A percentile compares a stretch with the other conserved stretches of the same genome.
phyloP scores from a whole-genome alignment of 1,140 invertebrate genomes.

The Ditylenchus dipsaci region DNA sequence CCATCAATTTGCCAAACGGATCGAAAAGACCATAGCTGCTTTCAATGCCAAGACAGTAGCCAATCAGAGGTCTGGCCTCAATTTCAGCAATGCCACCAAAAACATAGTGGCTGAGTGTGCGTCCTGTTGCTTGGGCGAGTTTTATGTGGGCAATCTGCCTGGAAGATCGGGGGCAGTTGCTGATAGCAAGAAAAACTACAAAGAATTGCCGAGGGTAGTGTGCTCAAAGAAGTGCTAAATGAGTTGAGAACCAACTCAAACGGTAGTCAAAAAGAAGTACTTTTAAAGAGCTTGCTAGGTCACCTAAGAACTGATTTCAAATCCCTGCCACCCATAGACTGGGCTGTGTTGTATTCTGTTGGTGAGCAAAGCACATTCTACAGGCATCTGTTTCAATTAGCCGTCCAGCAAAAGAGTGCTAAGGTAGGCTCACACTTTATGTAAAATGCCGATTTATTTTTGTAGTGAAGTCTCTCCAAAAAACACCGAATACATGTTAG shows the following conservation, averaged over 20 bases:
- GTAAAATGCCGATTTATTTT: too few species aligned
- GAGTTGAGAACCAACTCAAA: background rate
- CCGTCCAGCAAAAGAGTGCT: background rate
- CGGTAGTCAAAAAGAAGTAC: background rate
- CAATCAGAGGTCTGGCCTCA: too few species aligned
- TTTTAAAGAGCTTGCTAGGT: background rate
- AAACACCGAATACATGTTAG: too few species aligned
- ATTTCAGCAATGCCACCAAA: background rate
- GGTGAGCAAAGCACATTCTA: background rate
- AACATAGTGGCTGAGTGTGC: background rate
- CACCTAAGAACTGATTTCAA: background rate
- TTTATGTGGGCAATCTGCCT: conserved; percentile 2
- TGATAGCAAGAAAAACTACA: background rate
- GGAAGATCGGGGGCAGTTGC: background rate
- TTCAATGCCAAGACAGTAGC: too few species aligned
- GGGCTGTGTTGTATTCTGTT: background rate
- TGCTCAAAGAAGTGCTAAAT: background rate
- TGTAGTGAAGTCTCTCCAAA: too few species aligned
- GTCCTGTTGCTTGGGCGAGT: background rate
- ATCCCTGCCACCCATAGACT: background rate
- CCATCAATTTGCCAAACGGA: background rate
- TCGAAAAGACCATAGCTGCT: background rate
- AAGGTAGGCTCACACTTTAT: background rate
- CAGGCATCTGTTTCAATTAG: background rate
- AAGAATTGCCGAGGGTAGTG: background rate